These are phyloP conservation scores for Drosophila parvula DNA, from an alignment of 1,140 invertebrate genomes.

Conservation along the genomic window DNA sequence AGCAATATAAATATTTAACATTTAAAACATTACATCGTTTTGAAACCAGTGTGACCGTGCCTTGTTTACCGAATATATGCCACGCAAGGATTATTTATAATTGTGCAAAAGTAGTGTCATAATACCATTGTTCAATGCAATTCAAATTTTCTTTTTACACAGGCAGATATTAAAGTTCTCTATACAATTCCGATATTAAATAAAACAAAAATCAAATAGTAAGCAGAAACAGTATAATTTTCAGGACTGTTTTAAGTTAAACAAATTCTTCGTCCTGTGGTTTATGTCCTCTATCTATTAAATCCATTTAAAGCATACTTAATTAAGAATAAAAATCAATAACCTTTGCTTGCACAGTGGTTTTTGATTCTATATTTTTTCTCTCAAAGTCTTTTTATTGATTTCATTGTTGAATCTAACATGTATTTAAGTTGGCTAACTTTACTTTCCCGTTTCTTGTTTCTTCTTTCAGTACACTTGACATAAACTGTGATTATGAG, in stretches of 20 bases:
- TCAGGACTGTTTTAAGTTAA: too few relatives aligned
- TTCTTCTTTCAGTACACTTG: slow-evolving; percentile 72
- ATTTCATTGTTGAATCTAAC: neutral
- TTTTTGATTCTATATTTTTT: too few relatives aligned
- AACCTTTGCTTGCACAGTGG: too few relatives aligned
- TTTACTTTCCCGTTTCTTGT: neutral
- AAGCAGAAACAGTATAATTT: too few relatives aligned
- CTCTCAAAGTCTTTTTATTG: neutral
- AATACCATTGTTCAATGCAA: neutral
- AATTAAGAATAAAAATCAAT: too few relatives aligned
- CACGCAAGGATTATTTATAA: neutral
- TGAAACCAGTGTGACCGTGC: neutral
- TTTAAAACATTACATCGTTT: neutral
- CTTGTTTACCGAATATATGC: neutral
- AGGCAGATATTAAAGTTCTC: too few relatives aligned
- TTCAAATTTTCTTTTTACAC: too few relatives aligned
- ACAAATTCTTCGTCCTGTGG: too few relatives aligned
- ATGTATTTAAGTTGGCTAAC: neutral
- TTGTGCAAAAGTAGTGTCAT: neutral
- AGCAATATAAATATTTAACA: neutral
- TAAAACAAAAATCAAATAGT: too few relatives aligned
- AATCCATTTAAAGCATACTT: too few relatives aligned
- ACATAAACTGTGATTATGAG: slow-evolving; percentile 84
- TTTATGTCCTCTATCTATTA: too few relatives aligned
- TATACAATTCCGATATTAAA: too few relatives aligned